These are phyloP conservation scores for Pocillopora verrucosa DNA, from an alignment of 64 coral and sea anemone species.

Conservation along the genomic window DNA sequence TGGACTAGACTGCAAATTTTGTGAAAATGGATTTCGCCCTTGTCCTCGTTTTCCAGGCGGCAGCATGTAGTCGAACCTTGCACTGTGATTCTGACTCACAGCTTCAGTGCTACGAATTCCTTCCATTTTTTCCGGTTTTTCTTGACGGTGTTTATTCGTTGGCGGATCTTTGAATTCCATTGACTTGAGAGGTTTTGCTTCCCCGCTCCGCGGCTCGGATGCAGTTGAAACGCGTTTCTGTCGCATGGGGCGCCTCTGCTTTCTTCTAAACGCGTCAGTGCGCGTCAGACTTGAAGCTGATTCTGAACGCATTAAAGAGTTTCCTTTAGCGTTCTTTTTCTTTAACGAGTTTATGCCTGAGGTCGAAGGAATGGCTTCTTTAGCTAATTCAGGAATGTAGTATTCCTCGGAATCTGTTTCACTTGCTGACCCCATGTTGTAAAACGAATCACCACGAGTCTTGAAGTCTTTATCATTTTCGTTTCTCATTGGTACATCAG, in stretches of 20 bases:
- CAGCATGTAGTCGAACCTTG: slow-evolving; percentile 57
- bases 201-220: background rate
- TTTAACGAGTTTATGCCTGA: no score
- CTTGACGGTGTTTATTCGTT: background rate
- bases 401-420: background rate
- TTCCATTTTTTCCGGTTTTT: background rate
- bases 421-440: background rate
- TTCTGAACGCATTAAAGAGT: background rate
- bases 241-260: slow-evolving; percentile 10
- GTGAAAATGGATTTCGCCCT: background rate
- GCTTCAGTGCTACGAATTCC: slow-evolving; percentile 7
- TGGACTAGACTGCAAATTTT: no score
- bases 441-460: background rate
- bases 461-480: background rate
- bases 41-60: slow-evolving; percentile 32
- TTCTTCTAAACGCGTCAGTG: slow-evolving; percentile 11
- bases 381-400: background rate
- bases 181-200: background rate
- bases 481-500: background rate
- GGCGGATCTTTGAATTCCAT: background rate
- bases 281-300: background rate
- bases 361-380: background rate
- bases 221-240: background rate
- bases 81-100: slow-evolving; percentile 14
- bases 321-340: background rate